These are phyloP conservation scores for Orchestia grillus DNA, from an alignment of 1,140 invertebrate genomes.

Conservation along the genomic window DNA sequence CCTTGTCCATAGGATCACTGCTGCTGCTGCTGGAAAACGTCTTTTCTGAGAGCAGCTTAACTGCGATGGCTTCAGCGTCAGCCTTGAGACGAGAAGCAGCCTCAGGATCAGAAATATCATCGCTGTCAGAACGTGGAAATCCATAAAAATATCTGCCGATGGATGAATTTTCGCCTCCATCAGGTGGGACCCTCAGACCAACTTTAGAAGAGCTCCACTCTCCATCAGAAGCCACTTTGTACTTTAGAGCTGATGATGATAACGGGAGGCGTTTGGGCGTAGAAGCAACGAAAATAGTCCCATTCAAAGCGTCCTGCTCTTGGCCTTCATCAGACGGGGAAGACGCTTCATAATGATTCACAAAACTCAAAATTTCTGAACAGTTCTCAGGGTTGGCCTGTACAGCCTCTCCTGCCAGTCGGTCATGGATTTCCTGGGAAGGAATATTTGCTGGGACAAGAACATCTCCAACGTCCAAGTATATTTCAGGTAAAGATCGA, in stretches of 20 bases:
- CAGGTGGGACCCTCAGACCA: not conserved
- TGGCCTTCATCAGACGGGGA: not conserved
- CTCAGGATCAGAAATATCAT: not conserved
- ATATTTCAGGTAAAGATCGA: not conserved
- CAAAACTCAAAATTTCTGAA: not conserved
- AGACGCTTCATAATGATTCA: not conserved
- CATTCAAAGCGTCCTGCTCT: not conserved
- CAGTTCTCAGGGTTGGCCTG: not conserved
- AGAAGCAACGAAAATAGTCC: not conserved
- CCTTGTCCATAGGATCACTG: constrained; percentile 16
- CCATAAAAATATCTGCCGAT: not conserved
- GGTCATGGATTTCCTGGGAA: not conserved
- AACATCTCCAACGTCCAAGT: not conserved
- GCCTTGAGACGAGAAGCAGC: not conserved
- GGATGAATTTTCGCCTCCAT: not conserved
- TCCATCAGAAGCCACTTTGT: not conserved
- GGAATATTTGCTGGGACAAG: not conserved
- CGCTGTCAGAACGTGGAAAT: not conserved
- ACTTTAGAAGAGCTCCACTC: not conserved
- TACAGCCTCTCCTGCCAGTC: not conserved
- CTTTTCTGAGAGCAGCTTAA: constrained; percentile 9
- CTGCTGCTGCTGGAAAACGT: constrained; percentile 1
- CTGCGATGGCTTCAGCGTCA: constrained; percentile 21
- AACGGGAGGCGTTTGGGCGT: not conserved
- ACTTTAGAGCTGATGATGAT: not conserved